Percentiles rank a stretch among this genome's conserved stretches.
These are phyloP conservation scores for Strix aluco DNA, from an alignment of 2,113 vertebrate genomes.

Conservation along the genomic window DNA sequence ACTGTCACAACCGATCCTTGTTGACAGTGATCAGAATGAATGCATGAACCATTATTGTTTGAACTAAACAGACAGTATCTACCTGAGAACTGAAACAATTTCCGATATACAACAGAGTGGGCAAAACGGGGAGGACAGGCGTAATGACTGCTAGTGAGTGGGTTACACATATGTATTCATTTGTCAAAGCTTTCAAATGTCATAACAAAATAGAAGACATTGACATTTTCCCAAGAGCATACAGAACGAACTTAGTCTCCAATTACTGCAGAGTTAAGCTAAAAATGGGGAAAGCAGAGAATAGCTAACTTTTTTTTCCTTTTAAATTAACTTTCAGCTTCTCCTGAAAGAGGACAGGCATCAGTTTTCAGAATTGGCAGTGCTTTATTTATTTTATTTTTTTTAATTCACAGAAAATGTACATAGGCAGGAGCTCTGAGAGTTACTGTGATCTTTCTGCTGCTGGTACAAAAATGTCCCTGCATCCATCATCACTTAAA, in stretches of 20 bases:
- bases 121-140: not conserved
- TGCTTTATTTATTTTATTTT: not conserved
- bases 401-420: not conserved
- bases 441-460: not conserved
- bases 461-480: not conserved
- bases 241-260: not conserved
- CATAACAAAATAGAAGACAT: not conserved
- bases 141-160: not conserved
- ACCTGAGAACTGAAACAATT: not conserved
- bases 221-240: slow-evolving; percentile 16
- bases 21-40: not conserved
- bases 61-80: not conserved
- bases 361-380: not conserved
- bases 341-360: not conserved
- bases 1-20: not conserved
- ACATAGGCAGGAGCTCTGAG: not conserved
- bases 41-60: not conserved
- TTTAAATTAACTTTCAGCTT: not conserved
- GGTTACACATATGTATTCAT: not conserved
- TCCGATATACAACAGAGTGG: not conserved
- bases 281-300: not conserved
- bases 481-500: not conserved
- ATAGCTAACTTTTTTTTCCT: not conserved
- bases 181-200: slow-evolving; percentile 28
- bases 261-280: not conserved